Evolutionary conservation across 2,797 vertebrate genomes (phyloP), one percentile per base, ranked within the genome.

Genomic region (Galaxias olidus): DNA sequence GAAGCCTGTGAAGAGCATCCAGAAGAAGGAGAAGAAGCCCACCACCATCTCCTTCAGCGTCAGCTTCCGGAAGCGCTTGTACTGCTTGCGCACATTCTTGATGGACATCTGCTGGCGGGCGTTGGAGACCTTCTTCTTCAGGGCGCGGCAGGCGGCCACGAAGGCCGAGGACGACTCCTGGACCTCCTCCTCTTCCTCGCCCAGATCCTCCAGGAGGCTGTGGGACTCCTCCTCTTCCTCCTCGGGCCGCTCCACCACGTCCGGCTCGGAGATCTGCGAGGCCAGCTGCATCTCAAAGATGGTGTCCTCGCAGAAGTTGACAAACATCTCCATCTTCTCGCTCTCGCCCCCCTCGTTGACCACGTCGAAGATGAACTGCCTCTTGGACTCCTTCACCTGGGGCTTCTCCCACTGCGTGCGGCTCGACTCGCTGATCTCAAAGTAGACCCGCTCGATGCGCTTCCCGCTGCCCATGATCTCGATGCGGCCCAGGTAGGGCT

Each of bases 261-360:
- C 97, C 0, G 94, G 91, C 71, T 98, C 97, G 0, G 98, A 99
- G 80, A 99, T 99, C 88, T 98, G 94, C 0, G 97, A 98, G 4
- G 98, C 98, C 73, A 99, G 83, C 73, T 99, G 98, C 98, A 99
- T 99, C 90, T 99, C 98, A 93, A 99, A 99, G 80, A 99, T 98
- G 0, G 98, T 99, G 76, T 99, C 98, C 84, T 99, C 98, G 2
- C 98, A 99, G 88, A 99, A 99, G 74, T 97, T 99, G 19, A 99
- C 98, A 68, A 99, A 99, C 66, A 99, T 91, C 80, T 99, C 97
- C 98, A 99, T 99, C 89, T 99, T 99, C 80, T 98, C 98, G 54
- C 96, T 97, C 79, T 99, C 98, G 1, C 92, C 92, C 0, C 98
- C 97, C 90, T 98, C 97, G 1, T 99, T 99, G 75, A 99, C 96